These are phyloP conservation scores for Squalus acanthias DNA, from an alignment of 2,797 vertebrate genomes.

Conservation along the genomic window DNA sequence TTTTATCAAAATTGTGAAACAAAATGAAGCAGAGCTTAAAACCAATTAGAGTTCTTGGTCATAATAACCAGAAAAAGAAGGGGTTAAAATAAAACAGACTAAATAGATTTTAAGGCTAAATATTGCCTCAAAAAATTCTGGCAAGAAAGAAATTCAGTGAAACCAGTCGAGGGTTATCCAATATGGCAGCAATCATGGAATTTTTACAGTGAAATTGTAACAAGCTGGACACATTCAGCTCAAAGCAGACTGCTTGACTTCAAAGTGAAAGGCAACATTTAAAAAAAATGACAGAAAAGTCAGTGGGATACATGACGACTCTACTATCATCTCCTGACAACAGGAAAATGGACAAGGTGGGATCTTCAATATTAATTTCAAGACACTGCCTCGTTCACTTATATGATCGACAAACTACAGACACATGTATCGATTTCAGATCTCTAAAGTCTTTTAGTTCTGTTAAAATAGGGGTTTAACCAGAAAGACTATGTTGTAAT, in stretches of 20 bases:
- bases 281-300: background rate
- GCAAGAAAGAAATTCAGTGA: background rate
- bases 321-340: background rate
- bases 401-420: background rate
- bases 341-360: background rate
- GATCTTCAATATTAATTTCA: background rate
- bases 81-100: background rate
- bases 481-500: background rate
- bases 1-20: background rate
- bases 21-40: background rate
- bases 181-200: conserved; percentile 15
- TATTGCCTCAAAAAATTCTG: background rate
- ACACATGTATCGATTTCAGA: background rate
- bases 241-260: background rate
- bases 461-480: background rate
- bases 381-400: background rate
- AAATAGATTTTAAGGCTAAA: background rate
- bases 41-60: background rate
- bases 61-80: too few relatives aligned
- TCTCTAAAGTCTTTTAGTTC: background rate
- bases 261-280: background rate
- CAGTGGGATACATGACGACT: background rate
- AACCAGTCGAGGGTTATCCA: background rate
- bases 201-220: conserved; percentile 16
- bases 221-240: background rate